These are phyloP conservation scores for Drosophila putrida DNA, from an alignment of 2,888 invertebrate species.

Conservation along the genomic window DNA sequence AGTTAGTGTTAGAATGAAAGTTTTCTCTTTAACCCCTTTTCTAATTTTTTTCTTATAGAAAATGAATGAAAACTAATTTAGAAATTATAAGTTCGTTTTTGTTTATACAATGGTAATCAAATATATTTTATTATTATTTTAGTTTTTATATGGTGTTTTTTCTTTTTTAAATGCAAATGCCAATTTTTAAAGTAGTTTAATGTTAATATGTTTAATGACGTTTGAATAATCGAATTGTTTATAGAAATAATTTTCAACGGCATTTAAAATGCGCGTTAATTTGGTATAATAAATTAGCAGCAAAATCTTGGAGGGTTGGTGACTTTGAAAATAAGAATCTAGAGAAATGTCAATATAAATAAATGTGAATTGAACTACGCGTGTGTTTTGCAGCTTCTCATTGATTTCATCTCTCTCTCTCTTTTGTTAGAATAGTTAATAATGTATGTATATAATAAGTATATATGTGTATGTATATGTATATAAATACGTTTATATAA, in stretches of 20 bases:
- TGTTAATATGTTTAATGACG: constrained; percentile 28
- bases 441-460: constrained; percentile 55
- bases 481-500: constrained; percentile 73
- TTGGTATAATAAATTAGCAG: constrained; percentile 68
- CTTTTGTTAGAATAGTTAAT: constrained; percentile 48
- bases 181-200: constrained; percentile 44
- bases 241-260: constrained; percentile 40
- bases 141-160: constrained; percentile 21
- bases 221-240: constrained; percentile 21
- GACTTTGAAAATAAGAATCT: constrained; percentile 15
- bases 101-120: constrained; percentile 63
- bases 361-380: constrained; percentile 56
- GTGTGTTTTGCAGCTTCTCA: constrained; percentile 39
- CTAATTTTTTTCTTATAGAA: constrained; percentile 41
- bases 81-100: constrained; percentile 42
- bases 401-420: constrained; percentile 25
- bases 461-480: constrained; percentile 59
- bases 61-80: constrained; percentile 45
- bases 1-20: constrained; percentile 58
- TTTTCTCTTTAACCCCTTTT: constrained; percentile 23
- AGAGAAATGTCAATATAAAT: constrained; percentile 42
- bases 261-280: constrained; percentile 55
- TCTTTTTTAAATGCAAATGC: constrained; percentile 54
- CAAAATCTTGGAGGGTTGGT: constrained; percentile 15
- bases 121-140: constrained; percentile 39